Conservation (phyloP, 2,797 vertebrate species). For the Antennarius maculatus region DNA sequence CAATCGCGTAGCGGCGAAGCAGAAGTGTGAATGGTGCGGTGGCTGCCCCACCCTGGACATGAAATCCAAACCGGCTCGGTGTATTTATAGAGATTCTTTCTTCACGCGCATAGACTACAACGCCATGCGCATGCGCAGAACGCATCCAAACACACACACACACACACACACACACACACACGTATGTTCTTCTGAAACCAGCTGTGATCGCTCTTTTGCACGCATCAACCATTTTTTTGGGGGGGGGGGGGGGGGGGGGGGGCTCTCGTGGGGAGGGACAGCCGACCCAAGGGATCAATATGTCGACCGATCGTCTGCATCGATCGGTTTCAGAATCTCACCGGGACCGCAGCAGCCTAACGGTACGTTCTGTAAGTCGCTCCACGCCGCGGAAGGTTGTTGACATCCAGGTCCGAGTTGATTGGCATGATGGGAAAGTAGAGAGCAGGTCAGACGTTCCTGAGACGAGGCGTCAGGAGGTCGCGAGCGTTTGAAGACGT, state of each 20-base stretch:
- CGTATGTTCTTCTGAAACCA: slow-evolving; percentile 51
- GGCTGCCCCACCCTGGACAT: slow-evolving; percentile 66
- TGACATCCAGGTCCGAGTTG: slow-evolving; percentile 43
- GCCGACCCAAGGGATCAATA: slow-evolving; percentile 36
- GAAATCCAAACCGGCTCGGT: slow-evolving; percentile 69
- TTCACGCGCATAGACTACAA: slow-evolving; percentile 69
- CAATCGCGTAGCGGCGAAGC: slow-evolving; percentile 24
- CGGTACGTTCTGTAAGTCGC: slow-evolving; percentile 25
- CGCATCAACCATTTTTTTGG: slow-evolving; percentile 75
- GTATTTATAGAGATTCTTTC: slow-evolving; percentile 80
- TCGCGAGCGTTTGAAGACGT: slow-evolving; percentile 1
- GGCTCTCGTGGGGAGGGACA: slow-evolving; percentile 49
- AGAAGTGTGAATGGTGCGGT: slow-evolving; percentile 64
- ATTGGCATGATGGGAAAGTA: slow-evolving; percentile 44
- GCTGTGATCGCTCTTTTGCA: slow-evolving; percentile 62
- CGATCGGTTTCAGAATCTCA: slow-evolving; percentile 36
- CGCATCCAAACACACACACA: slow-evolving; percentile 18
- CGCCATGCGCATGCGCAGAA: slow-evolving; percentile 25
- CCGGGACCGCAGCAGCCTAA: slow-evolving; percentile 5
- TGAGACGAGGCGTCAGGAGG: not conserved
- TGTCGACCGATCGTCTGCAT: not conserved
- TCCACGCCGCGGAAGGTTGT: slow-evolving; percentile 14
- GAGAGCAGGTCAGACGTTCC: slow-evolving; percentile 26
- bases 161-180: slow-evolving; percentile 24
- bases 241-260: slow-evolving; percentile 37